Conservation (phyloP, 2,113 vertebrate genomes). For the Thamnaconus septentrionalis region DNA sequence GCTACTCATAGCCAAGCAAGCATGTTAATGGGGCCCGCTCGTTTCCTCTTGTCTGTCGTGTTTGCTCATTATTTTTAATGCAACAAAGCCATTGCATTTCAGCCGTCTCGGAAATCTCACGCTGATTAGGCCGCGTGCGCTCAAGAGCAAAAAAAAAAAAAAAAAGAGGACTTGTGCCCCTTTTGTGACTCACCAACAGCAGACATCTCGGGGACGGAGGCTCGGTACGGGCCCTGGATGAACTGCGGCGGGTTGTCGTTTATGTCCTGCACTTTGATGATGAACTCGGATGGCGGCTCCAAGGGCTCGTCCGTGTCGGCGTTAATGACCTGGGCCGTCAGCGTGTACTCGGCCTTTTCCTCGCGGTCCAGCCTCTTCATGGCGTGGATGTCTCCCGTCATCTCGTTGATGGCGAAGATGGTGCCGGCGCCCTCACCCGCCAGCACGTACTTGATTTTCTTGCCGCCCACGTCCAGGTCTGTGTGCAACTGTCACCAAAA, state of each 20-base stretch:
- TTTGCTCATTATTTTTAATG: constrained; percentile 63
- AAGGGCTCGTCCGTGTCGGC: constrained; percentile 89
- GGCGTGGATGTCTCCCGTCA: constrained; percentile 96
- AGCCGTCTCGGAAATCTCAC: constrained; percentile 44
- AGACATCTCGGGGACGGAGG: constrained; percentile 94
- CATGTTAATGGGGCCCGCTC: constrained; percentile 49
- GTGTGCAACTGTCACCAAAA: constrained; percentile 85
- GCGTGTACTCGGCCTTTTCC: constrained; percentile 96
- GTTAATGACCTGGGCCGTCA: constrained; percentile 93
- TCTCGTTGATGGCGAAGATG: constrained; percentile 97
- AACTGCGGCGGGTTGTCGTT: constrained; percentile 98
- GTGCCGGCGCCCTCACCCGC: constrained; percentile 96
- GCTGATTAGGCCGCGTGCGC: constrained; percentile 43
- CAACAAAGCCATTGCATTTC: constrained; percentile 56
- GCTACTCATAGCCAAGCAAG: constrained; percentile 22
- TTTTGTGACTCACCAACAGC: constrained; percentile 85
- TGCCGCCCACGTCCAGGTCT: constrained; percentile 89
- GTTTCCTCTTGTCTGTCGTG: constrained; percentile 40
- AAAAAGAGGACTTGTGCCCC: constrained; percentile 13
- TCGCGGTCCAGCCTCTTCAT: constrained; percentile 98
- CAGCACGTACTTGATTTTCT: constrained; percentile 93
- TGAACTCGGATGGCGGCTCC: constrained; percentile 96
- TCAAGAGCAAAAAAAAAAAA: constrained; percentile 12
- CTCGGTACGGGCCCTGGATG: constrained; percentile 89
- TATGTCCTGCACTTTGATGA: constrained; percentile 99